A percentile compares a stretch with the other conserved stretches of the same genome.
These are phyloP conservation scores for Paramisgurnus dabryanus DNA, from an alignment of 2,113 vertebrate genomes.

Conservation along the genomic window DNA sequence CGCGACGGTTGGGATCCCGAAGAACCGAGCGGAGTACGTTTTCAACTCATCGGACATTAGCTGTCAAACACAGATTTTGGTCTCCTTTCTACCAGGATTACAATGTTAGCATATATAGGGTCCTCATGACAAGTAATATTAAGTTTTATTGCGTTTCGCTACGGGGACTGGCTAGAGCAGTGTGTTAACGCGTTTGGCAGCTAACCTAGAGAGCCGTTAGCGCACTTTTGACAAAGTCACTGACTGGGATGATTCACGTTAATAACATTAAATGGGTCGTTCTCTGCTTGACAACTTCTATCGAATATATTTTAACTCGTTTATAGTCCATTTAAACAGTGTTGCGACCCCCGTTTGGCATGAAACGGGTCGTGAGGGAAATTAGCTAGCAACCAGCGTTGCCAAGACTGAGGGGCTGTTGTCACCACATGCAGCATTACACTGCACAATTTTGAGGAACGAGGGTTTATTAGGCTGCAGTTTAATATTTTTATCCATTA, in stretches of 20 bases:
- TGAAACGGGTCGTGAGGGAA: background rate
- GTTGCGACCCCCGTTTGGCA: background rate
- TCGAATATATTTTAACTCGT: background rate
- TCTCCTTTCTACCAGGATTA: background rate
- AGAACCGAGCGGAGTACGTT: constrained; percentile 55
- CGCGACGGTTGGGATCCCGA: constrained; percentile 46
- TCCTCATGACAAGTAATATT: background rate
- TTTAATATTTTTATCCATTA: background rate
- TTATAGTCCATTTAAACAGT: background rate
- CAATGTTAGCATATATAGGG: background rate
- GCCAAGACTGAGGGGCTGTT: background rate
- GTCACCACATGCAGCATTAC: constrained; percentile 15
- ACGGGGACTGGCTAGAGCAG: background rate
- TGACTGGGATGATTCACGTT: background rate
- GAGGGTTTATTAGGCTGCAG: background rate
- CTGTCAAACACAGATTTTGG: background rate
- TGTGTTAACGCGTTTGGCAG: background rate
- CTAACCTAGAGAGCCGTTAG: constrained; percentile 28
- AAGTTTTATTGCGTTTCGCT: constrained; percentile 1
- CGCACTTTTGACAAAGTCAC: constrained; percentile 34
- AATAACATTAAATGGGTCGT: background rate
- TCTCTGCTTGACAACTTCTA: background rate
- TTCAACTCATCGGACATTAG: background rate
- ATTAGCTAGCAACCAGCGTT: constrained; percentile 20
- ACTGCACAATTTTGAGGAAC: background rate